These are phyloP conservation scores for Micrasema minimum DNA, from an alignment of 1,140 invertebrate genomes.

Conservation along the genomic window DNA sequence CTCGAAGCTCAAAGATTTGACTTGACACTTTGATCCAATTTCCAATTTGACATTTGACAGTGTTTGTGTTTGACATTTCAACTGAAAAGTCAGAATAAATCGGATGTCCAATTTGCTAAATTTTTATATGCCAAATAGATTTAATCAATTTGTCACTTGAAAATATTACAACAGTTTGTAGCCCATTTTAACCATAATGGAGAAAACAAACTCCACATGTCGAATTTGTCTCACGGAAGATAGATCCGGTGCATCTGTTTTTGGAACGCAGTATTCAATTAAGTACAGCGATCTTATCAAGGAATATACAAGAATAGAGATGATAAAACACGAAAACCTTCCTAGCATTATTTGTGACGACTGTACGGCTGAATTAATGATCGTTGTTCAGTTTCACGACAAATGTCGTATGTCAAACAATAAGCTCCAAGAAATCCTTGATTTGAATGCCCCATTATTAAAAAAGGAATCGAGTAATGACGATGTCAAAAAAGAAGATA, in stretches of 20 bases:
- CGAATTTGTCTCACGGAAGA: conserved; percentile 40
- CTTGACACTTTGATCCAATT: too few relatives aligned
- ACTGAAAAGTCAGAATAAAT: too few relatives aligned
- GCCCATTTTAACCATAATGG: too few relatives aligned
- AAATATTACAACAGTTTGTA: too few relatives aligned
- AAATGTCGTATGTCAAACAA: conserved; percentile 29
- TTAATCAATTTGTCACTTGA: too few relatives aligned
- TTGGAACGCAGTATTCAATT: conserved; percentile 13
- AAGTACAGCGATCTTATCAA: conserved; percentile 40
- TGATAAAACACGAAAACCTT: conserved; percentile 26
- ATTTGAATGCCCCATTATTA: conserved; percentile 16
- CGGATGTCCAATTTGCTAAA: too few relatives aligned
- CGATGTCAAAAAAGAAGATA: conserved; percentile 11
- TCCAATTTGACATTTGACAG: too few relatives aligned
- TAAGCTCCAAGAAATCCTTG: conserved; percentile 1
- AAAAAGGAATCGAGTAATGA: not conserved
- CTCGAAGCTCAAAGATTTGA: too few relatives aligned
- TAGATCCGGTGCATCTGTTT: conserved; percentile 21
- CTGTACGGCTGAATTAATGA: conserved; percentile 34
- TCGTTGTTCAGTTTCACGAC: conserved; percentile 23
- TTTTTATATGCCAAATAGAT: too few relatives aligned
- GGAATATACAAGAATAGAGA: conserved; percentile 30
- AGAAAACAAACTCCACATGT: too few relatives aligned
- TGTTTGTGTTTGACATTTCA: too few relatives aligned
- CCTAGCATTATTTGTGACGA: conserved; percentile 30